Percentiles rank a stretch among this genome's conserved stretches.
Evolutionary conservation across 2,113 vertebrate species (phyloP).

Genomic region (Podarcis cretensis): DNA sequence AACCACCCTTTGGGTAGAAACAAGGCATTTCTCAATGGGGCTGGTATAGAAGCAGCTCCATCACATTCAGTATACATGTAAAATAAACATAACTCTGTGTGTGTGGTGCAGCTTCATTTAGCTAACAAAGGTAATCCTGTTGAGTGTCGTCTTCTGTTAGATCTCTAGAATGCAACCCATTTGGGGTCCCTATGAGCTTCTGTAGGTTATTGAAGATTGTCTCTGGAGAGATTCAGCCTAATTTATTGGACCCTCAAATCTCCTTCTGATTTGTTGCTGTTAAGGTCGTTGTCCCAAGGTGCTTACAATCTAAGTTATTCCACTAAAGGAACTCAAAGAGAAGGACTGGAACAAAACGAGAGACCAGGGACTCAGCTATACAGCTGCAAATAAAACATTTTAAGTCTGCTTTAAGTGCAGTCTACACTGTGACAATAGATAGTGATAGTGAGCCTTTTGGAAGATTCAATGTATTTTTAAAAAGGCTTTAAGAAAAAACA

Average conservation of each 20-base stretch:
- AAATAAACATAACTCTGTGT: too few relatives aligned
- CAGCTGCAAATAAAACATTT: too few relatives aligned
- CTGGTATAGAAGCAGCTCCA: background rate
- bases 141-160: background rate
- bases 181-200: background rate
- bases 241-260: too few relatives aligned
- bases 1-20: background rate
- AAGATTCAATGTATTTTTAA: too few relatives aligned
- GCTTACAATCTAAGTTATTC: background rate
- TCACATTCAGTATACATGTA: background rate
- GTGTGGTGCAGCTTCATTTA: background rate
- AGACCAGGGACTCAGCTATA: too few relatives aligned
- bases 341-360: background rate
- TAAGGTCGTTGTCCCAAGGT: too few relatives aligned
- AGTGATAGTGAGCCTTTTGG: too few relatives aligned
- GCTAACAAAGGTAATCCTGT: background rate
- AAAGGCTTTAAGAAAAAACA: too few relatives aligned
- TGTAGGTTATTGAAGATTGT: background rate
- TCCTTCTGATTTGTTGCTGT: too few relatives aligned
- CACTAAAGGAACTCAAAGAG: background rate
- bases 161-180: background rate
- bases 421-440: too few relatives aligned
- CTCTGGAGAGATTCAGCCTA: background rate
- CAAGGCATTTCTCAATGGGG: background rate
- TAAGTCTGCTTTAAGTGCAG: too few relatives aligned